Base-by-base conservation (phyloP, 2,888 invertebrate species). In the Coenonympha arcania region DNA sequence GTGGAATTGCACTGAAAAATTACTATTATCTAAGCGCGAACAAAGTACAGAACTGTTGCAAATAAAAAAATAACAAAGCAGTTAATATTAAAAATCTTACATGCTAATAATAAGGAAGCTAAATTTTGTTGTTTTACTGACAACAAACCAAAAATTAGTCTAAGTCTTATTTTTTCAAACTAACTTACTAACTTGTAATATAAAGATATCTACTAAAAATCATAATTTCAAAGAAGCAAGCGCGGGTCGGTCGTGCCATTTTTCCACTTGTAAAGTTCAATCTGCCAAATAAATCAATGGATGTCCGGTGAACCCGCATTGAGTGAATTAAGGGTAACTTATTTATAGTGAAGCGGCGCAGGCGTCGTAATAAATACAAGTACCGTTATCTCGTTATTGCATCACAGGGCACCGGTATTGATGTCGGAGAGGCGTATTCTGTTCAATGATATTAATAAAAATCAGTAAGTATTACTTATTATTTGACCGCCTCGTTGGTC, bases 361-460 rank as follows among this genome's bases (percentile, higher is more conserved):
- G 67, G 69, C n/a, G n/a, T n/a, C n/a, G n/a, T 63, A 65, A 76
- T 81, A 80, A 80, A 82, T 79, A 79, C 61, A 50, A 52, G 69
- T 79, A 76, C 81, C 79, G 80, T 73, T 66, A 74, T 70, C 66
- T 66, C 62, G 65, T 71, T 72, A 69, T 73, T 71, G 69, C 70
- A 71, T 74, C 73, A 76, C 62, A 65, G 66, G 62, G 63, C 64
- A 64, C 58, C 62, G 58, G 28, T 39, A 33, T 44, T 36, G 28
- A 44, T 48, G 34, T 34, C 16, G 19, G 5, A 36, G 34, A 24
- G 41, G 30, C 26, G 37, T 41, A 43, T 44, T 52, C 44, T 48
- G 43, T 24, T 30, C 22, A 19, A 31, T 19, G 20, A 30, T 26
- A 50, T 50, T 46, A n/a, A n/a, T n/a, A n/a, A n/a, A n/a, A n/a